phyloP scores from a whole-genome alignment of 2,113 vertebrate genomes.

The Varanus komodoensis region DNA sequence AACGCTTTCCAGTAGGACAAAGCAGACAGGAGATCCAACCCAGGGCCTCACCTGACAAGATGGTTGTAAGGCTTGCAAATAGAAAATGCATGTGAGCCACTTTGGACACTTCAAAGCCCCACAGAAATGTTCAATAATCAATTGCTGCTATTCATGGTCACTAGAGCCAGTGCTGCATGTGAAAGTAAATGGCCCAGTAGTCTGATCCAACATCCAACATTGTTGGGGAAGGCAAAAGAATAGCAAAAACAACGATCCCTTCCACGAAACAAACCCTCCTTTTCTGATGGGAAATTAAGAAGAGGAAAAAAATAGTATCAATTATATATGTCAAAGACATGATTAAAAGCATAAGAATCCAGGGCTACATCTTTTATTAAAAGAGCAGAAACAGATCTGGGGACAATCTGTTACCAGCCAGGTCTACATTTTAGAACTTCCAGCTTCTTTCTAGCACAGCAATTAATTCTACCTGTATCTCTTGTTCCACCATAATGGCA shows the following conservation, averaged over 20 bases:
- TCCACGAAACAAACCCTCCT: neutral
- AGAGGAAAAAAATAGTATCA: neutral
- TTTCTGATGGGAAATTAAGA: neutral
- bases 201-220: neutral
- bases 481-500: neutral
- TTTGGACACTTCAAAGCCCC: neutral
- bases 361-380: neutral
- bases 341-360: neutral
- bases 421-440: neutral
- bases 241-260: neutral
- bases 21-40: neutral
- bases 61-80: neutral
- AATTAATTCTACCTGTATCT: constrained; percentile 11
- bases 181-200: neutral
- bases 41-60: neutral
- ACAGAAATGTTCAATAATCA: no score
- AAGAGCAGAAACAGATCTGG: neutral
- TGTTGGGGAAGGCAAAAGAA: neutral
- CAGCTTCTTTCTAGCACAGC: neutral
- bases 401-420: neutral
- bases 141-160: neutral
- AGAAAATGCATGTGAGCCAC: neutral
- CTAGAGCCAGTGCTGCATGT: no score
- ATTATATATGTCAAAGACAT: neutral
- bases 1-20: neutral